Conservation (phyloP, 2,797 vertebrate genomes). For the Sarcophilus harrisii region DNA sequence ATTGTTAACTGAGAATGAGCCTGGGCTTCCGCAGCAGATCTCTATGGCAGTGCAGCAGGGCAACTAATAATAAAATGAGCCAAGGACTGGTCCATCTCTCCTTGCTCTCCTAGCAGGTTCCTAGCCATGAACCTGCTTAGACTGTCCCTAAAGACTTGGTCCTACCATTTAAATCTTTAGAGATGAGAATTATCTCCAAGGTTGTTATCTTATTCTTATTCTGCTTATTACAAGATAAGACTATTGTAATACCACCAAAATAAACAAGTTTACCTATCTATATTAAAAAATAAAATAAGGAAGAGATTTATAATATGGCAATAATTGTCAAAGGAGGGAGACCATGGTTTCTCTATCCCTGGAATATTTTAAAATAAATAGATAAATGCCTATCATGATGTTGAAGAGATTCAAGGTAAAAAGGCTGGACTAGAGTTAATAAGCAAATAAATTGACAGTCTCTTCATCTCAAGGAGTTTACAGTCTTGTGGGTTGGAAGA, state of each 20-base stretch:
- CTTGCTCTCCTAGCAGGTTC: no score
- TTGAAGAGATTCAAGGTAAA: background rate
- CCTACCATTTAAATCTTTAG: background rate
- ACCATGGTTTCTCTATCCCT: background rate
- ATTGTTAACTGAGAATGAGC: background rate
- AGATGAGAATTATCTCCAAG: no score
- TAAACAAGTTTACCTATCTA: no score
- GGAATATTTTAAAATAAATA: background rate
- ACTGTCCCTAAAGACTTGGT: background rate
- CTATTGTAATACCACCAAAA: no score
- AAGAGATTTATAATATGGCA: background rate
- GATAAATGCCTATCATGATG: background rate
- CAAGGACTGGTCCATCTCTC: background rate
- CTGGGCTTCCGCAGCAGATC: background rate
- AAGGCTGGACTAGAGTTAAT: background rate
- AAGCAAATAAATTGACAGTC: background rate
- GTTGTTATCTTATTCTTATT: no score
- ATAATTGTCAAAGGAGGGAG: background rate
- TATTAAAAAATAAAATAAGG: no score
- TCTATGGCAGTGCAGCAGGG: background rate
- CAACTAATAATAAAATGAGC: background rate
- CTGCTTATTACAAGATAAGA: no score
- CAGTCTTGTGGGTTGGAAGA: background rate
- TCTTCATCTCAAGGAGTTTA: background rate
- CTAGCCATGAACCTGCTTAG: background rate